These are phyloP conservation scores for Pegoplata infirma DNA, from an alignment of 2,888 invertebrate genomes.

Conservation along the genomic window DNA sequence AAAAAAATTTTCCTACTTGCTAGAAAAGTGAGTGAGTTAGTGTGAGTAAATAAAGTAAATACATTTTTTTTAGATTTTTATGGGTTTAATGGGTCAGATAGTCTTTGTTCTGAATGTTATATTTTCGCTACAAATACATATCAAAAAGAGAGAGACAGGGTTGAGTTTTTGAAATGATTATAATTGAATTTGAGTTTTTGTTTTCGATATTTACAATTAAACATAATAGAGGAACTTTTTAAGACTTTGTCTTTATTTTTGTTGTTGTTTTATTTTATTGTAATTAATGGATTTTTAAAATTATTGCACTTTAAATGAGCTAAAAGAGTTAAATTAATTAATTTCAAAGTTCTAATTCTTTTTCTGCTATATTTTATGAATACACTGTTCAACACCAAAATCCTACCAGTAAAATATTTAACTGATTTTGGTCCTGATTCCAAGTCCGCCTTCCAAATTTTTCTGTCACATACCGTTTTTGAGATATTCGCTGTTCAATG, in stretches of 20 bases:
- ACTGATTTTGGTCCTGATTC: too few relatives aligned
- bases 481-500: too few relatives aligned
- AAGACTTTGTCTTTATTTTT: neutral
- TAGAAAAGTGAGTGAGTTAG: neutral
- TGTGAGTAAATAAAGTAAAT: neutral
- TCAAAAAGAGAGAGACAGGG: neutral
- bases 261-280: neutral
- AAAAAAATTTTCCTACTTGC: neutral
- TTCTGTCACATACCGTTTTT: too few relatives aligned
- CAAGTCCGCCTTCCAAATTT: too few relatives aligned
- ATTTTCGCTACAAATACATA: neutral
- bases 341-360: too few relatives aligned
- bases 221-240: neutral
- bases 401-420: too few relatives aligned
- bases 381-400: too few relatives aligned
- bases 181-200: neutral
- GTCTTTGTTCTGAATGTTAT: too few relatives aligned
- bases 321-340: neutral
- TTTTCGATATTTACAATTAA: neutral
- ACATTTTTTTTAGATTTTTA: neutral
- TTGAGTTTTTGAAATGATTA: neutral
- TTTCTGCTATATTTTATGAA: too few relatives aligned
- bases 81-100: neutral
- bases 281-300: neutral
- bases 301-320: neutral